Evolutionary conservation across 1,140 invertebrate species (phyloP), one percentile per base, ranked within the genome.

Genomic region (Steinernema feltiae): DNA sequence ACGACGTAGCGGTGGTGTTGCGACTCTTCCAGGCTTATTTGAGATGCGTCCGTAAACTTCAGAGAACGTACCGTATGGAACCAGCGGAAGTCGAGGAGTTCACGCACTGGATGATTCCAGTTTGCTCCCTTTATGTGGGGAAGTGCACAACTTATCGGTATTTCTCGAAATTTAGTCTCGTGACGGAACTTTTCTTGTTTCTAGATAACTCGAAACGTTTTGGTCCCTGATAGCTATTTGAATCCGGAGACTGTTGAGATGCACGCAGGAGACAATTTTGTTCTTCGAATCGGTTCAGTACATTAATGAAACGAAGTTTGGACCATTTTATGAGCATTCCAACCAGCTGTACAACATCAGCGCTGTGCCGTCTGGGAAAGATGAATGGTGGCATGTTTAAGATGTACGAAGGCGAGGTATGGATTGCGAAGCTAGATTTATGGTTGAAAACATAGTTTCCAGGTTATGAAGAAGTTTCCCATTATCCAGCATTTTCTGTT

Each of bases 71-170:
- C 87, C 90, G 93, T 85, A 97, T 99, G 94, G 97, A 99, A 88
- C 97, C 97, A 31, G 97, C 97, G 97, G 97, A n/a, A 97, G 94
- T 88, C 95, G 98, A 85, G 97, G 97, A 12, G 97, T 95, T 1
- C 96, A 95, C 94, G 94, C 94, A 82, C 89, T 98, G 70, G 97
- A 99, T 88, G 97, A 99, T 98, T 94, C 88, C 97, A 99, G 87
- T 99, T 99, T 89, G 90, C 98, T 35, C 95, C 97, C 29, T 99
- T 99, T 84, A 92, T 99, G 84, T 99, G 94, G 94, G 97, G 97
- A 24, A 98, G 95, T 88, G 91, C 96, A 69, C 97, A 99, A 87
- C 89, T 99, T 2, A 90, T 96, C 75, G 92, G 93, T 93, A 89
- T 86, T 82, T 78, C 63, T 48, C n/a, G n/a, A n/a, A n/a, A n/a